Evolutionary conservation across 2,113 vertebrate species (phyloP).

Genomic region (Chiloscyllium plagiosum): DNA sequence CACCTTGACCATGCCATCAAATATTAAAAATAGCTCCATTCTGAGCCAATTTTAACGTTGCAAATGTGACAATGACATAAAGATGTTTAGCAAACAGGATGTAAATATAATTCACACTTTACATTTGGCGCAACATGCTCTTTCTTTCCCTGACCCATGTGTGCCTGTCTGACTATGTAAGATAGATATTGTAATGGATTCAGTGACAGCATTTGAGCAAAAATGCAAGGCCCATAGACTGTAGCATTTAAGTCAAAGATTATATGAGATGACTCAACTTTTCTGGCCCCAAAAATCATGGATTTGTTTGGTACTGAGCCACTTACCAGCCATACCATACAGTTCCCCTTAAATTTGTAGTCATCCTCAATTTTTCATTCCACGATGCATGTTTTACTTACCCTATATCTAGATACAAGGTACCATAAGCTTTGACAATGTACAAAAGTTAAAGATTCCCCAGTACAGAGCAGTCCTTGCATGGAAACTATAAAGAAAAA

Average conservation of each 20-base stretch:
- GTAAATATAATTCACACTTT: background rate
- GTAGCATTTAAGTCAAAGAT: background rate
- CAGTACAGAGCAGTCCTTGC: background rate
- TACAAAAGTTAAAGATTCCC: background rate
- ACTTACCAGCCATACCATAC: background rate
- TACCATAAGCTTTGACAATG: background rate
- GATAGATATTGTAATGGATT: background rate
- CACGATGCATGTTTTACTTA: background rate
- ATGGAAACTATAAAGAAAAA: background rate
- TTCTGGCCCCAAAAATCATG: background rate
- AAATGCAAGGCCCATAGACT: background rate
- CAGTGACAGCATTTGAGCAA: background rate
- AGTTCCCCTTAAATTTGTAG: background rate
- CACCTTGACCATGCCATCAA: background rate
- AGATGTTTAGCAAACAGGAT: background rate
- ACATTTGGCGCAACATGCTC: background rate
- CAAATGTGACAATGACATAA: background rate
- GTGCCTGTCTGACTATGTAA: background rate
- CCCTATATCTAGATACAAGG: background rate
- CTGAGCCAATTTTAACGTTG: background rate
- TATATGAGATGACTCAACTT: background rate
- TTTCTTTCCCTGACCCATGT: background rate
- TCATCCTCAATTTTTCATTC: background rate
- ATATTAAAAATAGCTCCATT: background rate
- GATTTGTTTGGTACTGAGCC: background rate